Evolutionary conservation across 2,888 invertebrate genomes (phyloP).

Genomic region (Ormia ochracea): DNA sequence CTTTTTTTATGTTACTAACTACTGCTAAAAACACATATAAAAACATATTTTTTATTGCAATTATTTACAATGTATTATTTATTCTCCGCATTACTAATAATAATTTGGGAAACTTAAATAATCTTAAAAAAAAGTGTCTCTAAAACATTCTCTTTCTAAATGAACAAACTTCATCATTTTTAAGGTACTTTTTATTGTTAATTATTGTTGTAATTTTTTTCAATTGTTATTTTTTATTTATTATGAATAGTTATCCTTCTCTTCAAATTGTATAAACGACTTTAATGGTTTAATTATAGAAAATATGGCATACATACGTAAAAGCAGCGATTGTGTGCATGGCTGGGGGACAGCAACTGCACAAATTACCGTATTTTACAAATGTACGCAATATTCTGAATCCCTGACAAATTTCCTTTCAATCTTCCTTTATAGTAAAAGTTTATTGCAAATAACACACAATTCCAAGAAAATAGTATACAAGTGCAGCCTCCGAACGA

Average conservation of each 20-base stretch:
- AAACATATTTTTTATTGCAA: constrained; percentile 60
- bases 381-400: no score
- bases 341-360: no score
- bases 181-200: constrained; percentile 41
- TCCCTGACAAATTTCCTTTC: constrained; percentile 26
- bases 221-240: not conserved
- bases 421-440: no score
- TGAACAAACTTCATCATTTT: not conserved
- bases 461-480: not conserved
- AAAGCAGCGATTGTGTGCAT: no score
- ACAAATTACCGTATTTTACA: no score
- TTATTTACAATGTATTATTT: constrained; percentile 6
- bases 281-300: not conserved
- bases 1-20: constrained; percentile 61
- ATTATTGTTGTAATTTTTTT: not conserved
- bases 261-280: constrained; percentile 24
- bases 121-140: not conserved
- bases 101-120: not conserved
- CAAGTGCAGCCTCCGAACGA: not conserved
- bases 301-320: no score
- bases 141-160: not conserved
- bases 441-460: not conserved
- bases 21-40: constrained; percentile 71
- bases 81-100: not conserved
- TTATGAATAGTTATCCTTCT: constrained; percentile 42